Percentiles rank a stretch among this genome's conserved stretches.
phyloP scores from a whole-genome alignment of 2,888 invertebrate species.

The Euplexia lucipara region DNA sequence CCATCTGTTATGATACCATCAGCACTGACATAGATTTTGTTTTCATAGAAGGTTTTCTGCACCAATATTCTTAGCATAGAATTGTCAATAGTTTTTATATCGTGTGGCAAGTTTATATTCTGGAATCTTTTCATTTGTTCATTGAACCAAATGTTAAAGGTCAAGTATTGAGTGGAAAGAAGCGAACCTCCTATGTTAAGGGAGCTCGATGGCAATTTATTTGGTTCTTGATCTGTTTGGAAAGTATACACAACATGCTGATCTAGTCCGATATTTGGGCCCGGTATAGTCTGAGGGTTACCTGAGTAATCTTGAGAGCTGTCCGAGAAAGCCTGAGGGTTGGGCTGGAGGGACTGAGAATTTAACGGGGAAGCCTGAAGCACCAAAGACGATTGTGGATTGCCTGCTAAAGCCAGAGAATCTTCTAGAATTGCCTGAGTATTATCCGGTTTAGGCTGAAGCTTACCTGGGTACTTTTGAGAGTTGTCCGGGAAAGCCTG shows the following conservation, averaged over 20 bases:
- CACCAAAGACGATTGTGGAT: neutral
- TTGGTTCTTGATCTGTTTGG: neutral
- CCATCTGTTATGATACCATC: slow-evolving; percentile 69
- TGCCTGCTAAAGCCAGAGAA: neutral
- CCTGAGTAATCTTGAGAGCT: neutral
- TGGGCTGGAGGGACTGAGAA: neutral
- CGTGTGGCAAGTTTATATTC: slow-evolving; percentile 45
- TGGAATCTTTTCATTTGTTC: slow-evolving; percentile 68
- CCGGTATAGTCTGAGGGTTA: slow-evolving; percentile 6
- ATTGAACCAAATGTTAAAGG: slow-evolving; percentile 74
- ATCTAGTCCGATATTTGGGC: slow-evolving; percentile 14
- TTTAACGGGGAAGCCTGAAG: slow-evolving; percentile 8
- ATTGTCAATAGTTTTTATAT: slow-evolving; percentile 59
- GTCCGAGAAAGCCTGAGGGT: neutral
- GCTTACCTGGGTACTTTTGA: too few relatives aligned
- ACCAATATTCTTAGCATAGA: slow-evolving; percentile 66
- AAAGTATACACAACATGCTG: slow-evolving; percentile 34
- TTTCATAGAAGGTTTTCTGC: slow-evolving; percentile 69
- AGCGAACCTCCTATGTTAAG: neutral
- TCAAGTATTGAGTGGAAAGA: slow-evolving; percentile 32
- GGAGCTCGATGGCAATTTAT: neutral
- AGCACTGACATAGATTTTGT: slow-evolving; percentile 67
- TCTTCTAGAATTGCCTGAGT: neutral
- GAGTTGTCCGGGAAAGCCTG: neutral
- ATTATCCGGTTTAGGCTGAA: neutral